phyloP scores from a whole-genome alignment of 1,140 invertebrate species.

The Lutraria rhynchaena region DNA sequence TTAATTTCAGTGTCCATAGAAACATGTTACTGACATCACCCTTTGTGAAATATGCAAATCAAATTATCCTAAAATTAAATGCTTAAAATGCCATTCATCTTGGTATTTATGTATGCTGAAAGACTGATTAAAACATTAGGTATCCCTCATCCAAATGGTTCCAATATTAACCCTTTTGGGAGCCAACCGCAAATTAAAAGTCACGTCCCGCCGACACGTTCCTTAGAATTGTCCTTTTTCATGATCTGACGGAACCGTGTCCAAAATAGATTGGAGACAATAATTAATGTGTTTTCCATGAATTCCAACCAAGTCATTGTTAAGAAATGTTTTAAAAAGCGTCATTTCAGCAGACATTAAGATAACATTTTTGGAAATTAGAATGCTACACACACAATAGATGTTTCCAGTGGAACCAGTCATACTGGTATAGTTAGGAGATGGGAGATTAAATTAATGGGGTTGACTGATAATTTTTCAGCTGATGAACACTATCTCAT shows the following conservation, averaged over 20 bases:
- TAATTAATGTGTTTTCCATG: conserved; percentile 30
- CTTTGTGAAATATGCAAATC: conserved; percentile 13
- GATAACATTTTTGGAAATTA: no score
- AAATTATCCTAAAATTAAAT: conserved; percentile 43
- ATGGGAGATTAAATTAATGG: no score
- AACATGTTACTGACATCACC: no score
- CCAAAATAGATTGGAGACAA: conserved; percentile 33
- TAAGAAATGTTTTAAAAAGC: conserved; percentile 6
- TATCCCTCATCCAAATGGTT: conserved; percentile 20
- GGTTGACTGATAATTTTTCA: no score
- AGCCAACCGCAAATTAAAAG: conserved; percentile 32
- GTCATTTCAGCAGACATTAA: no score
- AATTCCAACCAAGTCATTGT: conserved; percentile 9
- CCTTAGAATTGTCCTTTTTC: conserved; percentile 17
- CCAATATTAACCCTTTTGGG: conserved; percentile 22
- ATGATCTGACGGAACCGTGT: conserved; percentile 30
- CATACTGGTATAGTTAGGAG: no score
- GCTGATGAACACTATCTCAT: no score
- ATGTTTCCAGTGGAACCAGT: no score
- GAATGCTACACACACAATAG: no score
- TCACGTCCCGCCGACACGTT: conserved; percentile 7
- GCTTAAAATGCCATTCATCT: conserved; percentile 1
- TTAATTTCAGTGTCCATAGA: no score
- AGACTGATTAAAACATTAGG: conserved; percentile 17
- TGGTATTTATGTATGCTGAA: conserved; percentile 1